These are phyloP conservation scores for Polyploca ridens DNA, from an alignment of 2,888 invertebrate genomes.

Conservation along the genomic window DNA sequence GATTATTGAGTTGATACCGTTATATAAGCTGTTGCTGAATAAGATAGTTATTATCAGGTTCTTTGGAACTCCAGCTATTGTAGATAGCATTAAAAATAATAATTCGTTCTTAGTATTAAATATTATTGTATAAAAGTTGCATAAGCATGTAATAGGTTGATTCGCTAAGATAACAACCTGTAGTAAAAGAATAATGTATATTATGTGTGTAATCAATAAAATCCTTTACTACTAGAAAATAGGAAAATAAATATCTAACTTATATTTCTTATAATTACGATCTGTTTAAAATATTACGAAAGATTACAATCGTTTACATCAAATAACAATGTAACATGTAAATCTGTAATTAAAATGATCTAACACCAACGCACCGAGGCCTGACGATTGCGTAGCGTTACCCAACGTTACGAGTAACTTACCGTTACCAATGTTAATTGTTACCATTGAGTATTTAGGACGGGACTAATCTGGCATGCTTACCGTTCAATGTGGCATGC, in stretches of 20 bases:
- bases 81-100: background rate
- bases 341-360: constrained; percentile 13
- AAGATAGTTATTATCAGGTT: background rate
- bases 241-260: too few species aligned
- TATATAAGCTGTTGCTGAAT: background rate
- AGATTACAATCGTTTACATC: background rate
- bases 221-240: too few species aligned
- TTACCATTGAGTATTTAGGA: constrained; percentile 4
- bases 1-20: background rate
- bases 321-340: constrained; percentile 9
- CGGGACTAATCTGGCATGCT: background rate
- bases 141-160: background rate
- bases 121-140: background rate
- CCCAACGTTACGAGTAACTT: constrained; percentile 17
- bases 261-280: too few species aligned
- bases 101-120: background rate
- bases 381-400: background rate
- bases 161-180: too few species aligned
- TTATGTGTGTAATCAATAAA: too few species aligned
- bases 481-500: background rate
- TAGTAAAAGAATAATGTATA: too few species aligned
- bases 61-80: background rate
- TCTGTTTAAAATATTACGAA: background rate
- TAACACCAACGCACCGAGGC: constrained; percentile 3
- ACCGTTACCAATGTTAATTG: constrained; percentile 13